Evolutionary conservation across 2,888 invertebrate genomes (phyloP), one percentile per base, ranked within the genome.

Genomic region (Sipunculus nudus): DNA sequence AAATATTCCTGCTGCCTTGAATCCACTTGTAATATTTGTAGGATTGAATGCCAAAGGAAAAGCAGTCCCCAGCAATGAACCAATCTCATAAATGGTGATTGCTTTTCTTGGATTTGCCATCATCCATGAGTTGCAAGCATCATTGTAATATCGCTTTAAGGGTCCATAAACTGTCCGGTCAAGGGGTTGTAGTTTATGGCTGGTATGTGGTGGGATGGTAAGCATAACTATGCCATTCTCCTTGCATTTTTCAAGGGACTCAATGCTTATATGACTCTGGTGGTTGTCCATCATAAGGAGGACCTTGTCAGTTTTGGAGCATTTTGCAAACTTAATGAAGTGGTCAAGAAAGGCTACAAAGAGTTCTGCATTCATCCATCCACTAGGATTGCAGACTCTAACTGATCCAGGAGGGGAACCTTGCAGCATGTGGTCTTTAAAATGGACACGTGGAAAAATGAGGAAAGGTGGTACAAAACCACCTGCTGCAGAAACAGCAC

Each of bases 111-210:
- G 77, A 62, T 84, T 70, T 41, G 74, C 67, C 25, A 59, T 16
- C 67, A 77, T 56, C 73, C 75, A 80, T 6, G 67, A 45, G 50
- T 78, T 72, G 43, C 57, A 67, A 5, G 68, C 65, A 21, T 61
- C 49, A 54, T 79, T 78, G 26, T 72, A 53, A 53, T 53, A 61
- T 43, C 68, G 71, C 64, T 84, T 83, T 38, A 84, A 78, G 26
- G 81, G 81, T 13, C 76, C 77, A 68, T 75, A 78, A 5, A 84
- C 70, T 31, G 78, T 74, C 8, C 79, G 76, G 67, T 83, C 80
- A 13, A 84, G 71, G 10, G 81, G 82, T 71, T 84, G 84, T 45
- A 84, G 58, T 63, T 81, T 81, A 50, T 77, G 80, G 8, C 81
- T 75, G 25, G 39, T 39, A 21, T 53, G 41, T 53, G 40, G 53